A percentile compares a stretch with the other conserved stretches of the same genome.
Evolutionary conservation across 2,888 invertebrate species (phyloP).

Genomic region (Dolichopus griseipennis): DNA sequence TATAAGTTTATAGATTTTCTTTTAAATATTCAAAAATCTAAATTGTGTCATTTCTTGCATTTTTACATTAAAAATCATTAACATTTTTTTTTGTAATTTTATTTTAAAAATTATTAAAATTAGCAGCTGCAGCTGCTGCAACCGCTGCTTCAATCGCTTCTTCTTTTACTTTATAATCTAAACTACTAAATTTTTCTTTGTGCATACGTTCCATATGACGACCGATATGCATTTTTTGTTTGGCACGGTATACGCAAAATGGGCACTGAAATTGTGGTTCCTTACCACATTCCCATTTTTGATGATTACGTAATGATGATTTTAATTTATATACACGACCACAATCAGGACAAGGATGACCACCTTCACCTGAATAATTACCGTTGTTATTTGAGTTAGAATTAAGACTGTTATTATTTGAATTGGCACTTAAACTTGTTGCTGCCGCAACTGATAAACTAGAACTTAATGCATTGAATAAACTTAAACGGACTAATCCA

Average conservation of each 20-base stretch:
- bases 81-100: neutral
- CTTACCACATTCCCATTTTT: slow-evolving; percentile 80
- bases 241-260: slow-evolving; percentile 73
- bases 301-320: slow-evolving; percentile 72
- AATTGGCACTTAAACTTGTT: slow-evolving; percentile 11
- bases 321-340: slow-evolving; percentile 79
- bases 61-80: neutral
- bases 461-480: slow-evolving; percentile 11
- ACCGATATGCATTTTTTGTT: slow-evolving; percentile 77
- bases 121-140: neutral
- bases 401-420: slow-evolving; percentile 13
- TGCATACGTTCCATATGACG: slow-evolving; percentile 77
- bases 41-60: neutral
- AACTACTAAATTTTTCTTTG: slow-evolving; percentile 51
- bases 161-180: slow-evolving; percentile 30
- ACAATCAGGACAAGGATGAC: slow-evolving; percentile 72
- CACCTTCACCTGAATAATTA: slow-evolving; percentile 41
- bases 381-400: slow-evolving; percentile 23
- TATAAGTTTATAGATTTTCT: too few species aligned
- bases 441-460: slow-evolving; percentile 35
- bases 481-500: slow-evolving; percentile 34
- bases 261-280: slow-evolving; percentile 76
- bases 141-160: slow-evolving; percentile 20
- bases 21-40: too few species aligned
- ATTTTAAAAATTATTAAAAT: slow-evolving; percentile 3